Percentiles rank a stretch among this genome's conserved stretches.
phyloP scores from a whole-genome alignment of 2,888 invertebrate species.

The Lymantria monacha region DNA sequence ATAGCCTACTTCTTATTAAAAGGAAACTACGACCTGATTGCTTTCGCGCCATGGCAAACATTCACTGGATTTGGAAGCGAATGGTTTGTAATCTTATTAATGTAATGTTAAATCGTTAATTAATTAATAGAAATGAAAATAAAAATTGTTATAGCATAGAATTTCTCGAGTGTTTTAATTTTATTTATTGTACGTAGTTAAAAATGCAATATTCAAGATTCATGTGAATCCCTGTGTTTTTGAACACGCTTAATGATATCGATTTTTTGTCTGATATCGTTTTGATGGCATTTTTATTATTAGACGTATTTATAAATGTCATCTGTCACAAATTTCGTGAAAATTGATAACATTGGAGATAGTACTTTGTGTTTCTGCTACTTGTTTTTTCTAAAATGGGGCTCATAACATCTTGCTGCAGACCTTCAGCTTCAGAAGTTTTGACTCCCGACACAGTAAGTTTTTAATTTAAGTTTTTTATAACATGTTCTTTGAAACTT shows the following conservation, averaged over 20 bases:
- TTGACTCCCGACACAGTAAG: constrained; percentile 83
- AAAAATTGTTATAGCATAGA: background rate
- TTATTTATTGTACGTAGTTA: background rate
- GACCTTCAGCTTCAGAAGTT: constrained; percentile 78
- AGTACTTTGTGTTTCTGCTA: background rate
- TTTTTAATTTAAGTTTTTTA: constrained; percentile 15
- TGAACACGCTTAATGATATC: background rate
- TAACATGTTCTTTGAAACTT: background rate
- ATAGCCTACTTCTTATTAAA: too few relatives aligned
- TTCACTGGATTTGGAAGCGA: constrained; percentile 55
- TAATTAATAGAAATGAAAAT: background rate
- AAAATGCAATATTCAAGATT: background rate
- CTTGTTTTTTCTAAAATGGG: constrained; percentile 62
- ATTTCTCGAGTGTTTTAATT: background rate
- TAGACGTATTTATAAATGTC: constrained; percentile 19
- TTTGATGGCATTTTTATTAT: constrained; percentile 1
- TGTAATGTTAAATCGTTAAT: background rate
- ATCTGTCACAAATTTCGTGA: background rate
- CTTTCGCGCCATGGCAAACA: constrained; percentile 52
- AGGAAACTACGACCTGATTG: background rate
- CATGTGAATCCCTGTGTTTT: background rate
- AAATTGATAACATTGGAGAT: background rate
- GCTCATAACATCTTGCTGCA: constrained; percentile 78
- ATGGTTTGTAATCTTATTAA: constrained; percentile 51
- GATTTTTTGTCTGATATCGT: background rate